phyloP scores from a whole-genome alignment of 2,888 invertebrate species.

The Phragmatobia fuliginosa region DNA sequence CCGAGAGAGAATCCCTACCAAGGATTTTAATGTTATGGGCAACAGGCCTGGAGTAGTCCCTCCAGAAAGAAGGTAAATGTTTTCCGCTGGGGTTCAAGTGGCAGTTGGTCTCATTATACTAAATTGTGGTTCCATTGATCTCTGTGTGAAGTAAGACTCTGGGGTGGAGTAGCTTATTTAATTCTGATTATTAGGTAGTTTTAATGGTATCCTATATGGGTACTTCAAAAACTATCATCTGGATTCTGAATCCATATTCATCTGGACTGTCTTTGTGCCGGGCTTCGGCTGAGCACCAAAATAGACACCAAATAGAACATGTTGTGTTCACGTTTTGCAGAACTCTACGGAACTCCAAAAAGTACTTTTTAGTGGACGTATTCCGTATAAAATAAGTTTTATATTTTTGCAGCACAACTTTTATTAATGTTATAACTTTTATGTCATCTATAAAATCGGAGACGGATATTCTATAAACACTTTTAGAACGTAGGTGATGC shows the following conservation, averaged over 20 bases:
- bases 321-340: not conserved
- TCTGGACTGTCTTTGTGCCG: too few relatives aligned
- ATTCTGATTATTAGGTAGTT: too few relatives aligned
- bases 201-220: too few relatives aligned
- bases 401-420: slow-evolving; percentile 43
- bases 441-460: slow-evolving; percentile 23
- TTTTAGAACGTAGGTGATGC: slow-evolving; percentile 4
- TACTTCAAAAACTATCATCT: too few relatives aligned
- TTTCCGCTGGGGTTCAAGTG: not conserved
- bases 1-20: too few relatives aligned
- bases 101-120: not conserved
- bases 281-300: not conserved
- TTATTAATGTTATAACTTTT: slow-evolving; percentile 46
- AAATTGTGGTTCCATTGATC: too few relatives aligned
- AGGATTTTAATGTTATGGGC: too few relatives aligned
- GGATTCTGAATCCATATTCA: too few relatives aligned
- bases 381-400: slow-evolving; percentile 45
- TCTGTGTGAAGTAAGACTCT: too few relatives aligned
- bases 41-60: not conserved
- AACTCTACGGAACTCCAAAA: not conserved
- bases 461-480: slow-evolving; percentile 16
- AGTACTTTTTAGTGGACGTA: slow-evolving; percentile 9
- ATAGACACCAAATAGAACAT: not conserved
- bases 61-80: not conserved
- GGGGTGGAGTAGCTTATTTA: too few relatives aligned